Evolutionary conservation across 2,797 vertebrate species (phyloP), one percentile per base, ranked within the genome.

Genomic region (Sciurus carolinensis): DNA sequence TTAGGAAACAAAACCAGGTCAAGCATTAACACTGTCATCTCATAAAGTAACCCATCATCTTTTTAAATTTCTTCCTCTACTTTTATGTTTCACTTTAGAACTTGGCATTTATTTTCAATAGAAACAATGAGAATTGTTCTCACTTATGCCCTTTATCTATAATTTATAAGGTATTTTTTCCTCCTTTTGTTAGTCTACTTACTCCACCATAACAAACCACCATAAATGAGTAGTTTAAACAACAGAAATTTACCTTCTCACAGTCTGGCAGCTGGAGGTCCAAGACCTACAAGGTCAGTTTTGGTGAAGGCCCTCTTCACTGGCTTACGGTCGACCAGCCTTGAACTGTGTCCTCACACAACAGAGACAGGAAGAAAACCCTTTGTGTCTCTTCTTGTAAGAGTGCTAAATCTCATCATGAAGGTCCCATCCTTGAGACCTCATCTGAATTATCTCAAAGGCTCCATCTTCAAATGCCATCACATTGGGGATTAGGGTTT

Each of bases 61-160:
- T 84, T 62, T 50, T 33, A 26, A 75, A 83, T 66, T 92, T 77
- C 52, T 42, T 87, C 54, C 26, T 62, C 47, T 50, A 67, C 22
- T 76, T 72, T 90, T 30, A 66, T 67, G n/a, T 77, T 90, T 88
- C 39, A 86, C 36, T 72, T 66, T 79, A 84, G 76, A 90, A 83
- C 14, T 89, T 11, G 28, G 24, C 57, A 90, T 69, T 85, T 85
- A 67, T 92, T 88, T 90, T 62, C 72, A 85, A 50, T 7, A 84
- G 10, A 12, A 59, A 7, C 17, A 42, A 26, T 2, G 67, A 71
- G 77, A 30, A 3, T 11, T 86, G 22, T 66, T 28, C 20, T 86
- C 33, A 17, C 26, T 87, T 84, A 73, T 36, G 12, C 22, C 36
- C 79, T 95, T 94, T 84, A 69, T 84, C 80, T 94, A 26, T 42